Conservation (phyloP, 2,888 invertebrate genomes). For the Bombylius major region DNA sequence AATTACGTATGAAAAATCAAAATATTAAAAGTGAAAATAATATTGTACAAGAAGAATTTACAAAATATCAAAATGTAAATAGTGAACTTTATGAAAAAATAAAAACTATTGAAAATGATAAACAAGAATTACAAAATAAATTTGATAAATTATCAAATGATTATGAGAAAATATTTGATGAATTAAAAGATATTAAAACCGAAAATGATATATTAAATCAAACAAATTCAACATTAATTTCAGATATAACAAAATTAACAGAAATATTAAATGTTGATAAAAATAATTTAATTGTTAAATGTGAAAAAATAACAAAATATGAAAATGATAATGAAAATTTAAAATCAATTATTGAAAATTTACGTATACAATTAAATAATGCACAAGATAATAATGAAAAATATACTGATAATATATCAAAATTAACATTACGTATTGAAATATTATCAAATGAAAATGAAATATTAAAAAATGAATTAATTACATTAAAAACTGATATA, state of each 20-base stretch:
- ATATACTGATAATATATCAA: constrained; percentile 18
- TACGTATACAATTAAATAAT: constrained; percentile 9
- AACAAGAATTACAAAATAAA: constrained; percentile 7
- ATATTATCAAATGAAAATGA: constrained; percentile 16
- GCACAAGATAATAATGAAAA: constrained; percentile 16
- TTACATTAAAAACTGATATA: constrained; percentile 15
- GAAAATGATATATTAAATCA: constrained; percentile 18
- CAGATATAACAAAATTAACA: constrained; percentile 25
- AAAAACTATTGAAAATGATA: constrained; percentile 19
- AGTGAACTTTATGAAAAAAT: background rate
- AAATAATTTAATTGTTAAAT: constrained; percentile 11
- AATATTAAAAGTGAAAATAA: background rate
- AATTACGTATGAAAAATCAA: background rate
- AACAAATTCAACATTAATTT: constrained; percentile 19
- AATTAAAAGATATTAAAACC: constrained; percentile 9
- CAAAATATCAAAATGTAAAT: background rate
- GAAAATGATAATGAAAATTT: constrained; percentile 12
- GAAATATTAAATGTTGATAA: constrained; percentile 15
- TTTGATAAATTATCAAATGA: constrained; percentile 1
- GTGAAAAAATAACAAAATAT: constrained; percentile 12
- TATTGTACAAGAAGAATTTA: background rate
- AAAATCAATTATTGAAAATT: constrained; percentile 14
- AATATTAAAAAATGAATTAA: constrained; percentile 15
- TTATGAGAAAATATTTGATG: constrained; percentile 17
- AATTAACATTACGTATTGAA: constrained; percentile 15